Evolutionary conservation across 2,113 vertebrate genomes (phyloP), one percentile per base, ranked within the genome.

Genomic region (Daubentonia madagascariensis): DNA sequence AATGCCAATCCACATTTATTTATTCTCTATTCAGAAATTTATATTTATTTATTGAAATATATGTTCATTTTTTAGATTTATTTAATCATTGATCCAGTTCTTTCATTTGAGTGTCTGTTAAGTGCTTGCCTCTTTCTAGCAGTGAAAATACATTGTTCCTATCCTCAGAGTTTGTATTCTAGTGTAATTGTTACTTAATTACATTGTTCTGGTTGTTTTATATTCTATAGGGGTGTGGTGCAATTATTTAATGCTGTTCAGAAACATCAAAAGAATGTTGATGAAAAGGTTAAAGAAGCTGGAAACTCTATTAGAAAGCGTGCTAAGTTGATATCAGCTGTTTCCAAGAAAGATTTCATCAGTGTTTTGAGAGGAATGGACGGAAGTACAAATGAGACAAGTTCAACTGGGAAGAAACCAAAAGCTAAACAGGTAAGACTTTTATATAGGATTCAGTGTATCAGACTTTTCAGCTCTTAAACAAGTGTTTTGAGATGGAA

Each of bases 281-380:
- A 99, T 40, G 99, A 99, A 13, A 99, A 99, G 94, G 91, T 99
- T 93, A 99, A 99, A 97, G 99, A 99, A 89, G 99, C 95, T 0
- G 99, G 99, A 8, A 97, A 98, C 59, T 99, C 99, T 0, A 98
- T 99, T 14, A 99, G 99, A 94, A 99, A 99, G 94, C 99, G 99
- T 61, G 98, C 99, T 59, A 99, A 99, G 96, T 97, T 99, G 65
- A 97, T 99, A 17, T 99, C 99, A 0, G 98, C 99, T 0, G 99
- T 99, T 83, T 99, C 99, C 18, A 99, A 99, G 98, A 99, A 97
- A 96, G 99, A 99, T 97, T 99, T 99, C 98, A 99, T 99, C 3
- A 97, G 98, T 63, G 99, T 99, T 6, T 98, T 99, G 54, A 98
- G 99, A 97, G 99, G 99, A 73, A 95, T 98, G 45, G 70, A 99